Percentiles rank a stretch among this genome's conserved stretches.
Conservation (phyloP, 2,113 vertebrate species). For the Tragulus kanchil region DNA sequence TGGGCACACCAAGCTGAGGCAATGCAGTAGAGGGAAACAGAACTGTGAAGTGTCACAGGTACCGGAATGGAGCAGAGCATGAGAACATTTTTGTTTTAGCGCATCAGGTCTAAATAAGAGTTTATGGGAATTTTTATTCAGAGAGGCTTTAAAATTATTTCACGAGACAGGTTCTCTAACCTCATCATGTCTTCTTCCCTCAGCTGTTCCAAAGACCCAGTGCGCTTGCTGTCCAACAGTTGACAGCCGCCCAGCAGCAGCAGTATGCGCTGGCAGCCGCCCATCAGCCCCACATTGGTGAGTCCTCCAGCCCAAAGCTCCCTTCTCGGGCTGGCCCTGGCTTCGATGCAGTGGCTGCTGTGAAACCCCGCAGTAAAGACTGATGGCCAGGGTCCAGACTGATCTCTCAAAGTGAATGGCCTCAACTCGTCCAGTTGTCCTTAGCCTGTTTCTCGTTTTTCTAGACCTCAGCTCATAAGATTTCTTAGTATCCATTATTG, state of each 20-base stretch:
- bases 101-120: neutral
- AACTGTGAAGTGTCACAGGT: neutral
- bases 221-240: constrained; percentile 95
- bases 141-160: constrained; percentile 24
- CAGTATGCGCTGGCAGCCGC: constrained; percentile 97
- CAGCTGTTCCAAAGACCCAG: constrained; percentile 98
- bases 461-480: neutral
- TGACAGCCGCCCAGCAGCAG: constrained; percentile 97
- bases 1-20: neutral
- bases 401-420: neutral
- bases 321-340: neutral
- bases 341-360: neutral
- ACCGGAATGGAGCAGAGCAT: neutral
- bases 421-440: neutral
- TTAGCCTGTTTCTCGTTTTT: neutral
- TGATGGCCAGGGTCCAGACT: neutral
- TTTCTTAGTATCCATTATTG: neutral
- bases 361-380: neutral
- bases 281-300: constrained; percentile 97
- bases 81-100: neutral
- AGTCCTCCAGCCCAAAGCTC: constrained; percentile 62
- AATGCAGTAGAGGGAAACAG: neutral
- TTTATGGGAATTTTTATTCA: neutral
- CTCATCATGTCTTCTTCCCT: constrained; percentile 39
- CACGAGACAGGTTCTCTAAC: constrained; percentile 45